Conservation (phyloP, 2,888 invertebrate genomes). For the Drosophila pseudotalamancana region DNA sequence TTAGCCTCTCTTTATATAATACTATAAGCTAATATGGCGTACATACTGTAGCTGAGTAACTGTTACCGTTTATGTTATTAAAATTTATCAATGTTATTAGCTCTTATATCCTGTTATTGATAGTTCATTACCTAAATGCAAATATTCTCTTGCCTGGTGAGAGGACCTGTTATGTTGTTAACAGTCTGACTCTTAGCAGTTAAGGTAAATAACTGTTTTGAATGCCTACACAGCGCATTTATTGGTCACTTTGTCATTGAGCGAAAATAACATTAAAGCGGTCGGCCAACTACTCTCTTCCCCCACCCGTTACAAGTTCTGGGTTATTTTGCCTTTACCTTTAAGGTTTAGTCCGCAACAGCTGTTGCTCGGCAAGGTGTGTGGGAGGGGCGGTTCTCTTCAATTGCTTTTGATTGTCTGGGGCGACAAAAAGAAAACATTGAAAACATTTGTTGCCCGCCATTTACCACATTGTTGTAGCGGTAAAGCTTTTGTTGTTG, state of each 20-base stretch:
- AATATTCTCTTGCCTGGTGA: not conserved
- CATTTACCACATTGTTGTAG: slow-evolving; percentile 36
- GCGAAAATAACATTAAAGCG: slow-evolving; percentile 29
- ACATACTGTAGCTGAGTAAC: not conserved
- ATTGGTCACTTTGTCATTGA: slow-evolving; percentile 33
- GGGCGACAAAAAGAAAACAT: slow-evolving; percentile 18
- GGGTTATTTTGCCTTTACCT: slow-evolving; percentile 60
- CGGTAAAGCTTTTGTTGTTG: slow-evolving; percentile 1
- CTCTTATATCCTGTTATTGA: slow-evolving; percentile 36
- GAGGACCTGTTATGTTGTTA: slow-evolving; percentile 11
- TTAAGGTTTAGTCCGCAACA: slow-evolving; percentile 24
- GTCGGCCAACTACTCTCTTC: not conserved
- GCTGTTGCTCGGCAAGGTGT: slow-evolving; percentile 10
- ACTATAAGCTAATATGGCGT: not conserved
- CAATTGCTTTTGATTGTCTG: slow-evolving; percentile 29
- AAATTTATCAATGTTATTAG: not conserved
- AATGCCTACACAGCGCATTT: not conserved
- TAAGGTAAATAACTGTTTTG: slow-evolving; percentile 13
- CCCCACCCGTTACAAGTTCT: slow-evolving; percentile 57
- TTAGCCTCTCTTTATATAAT: not conserved
- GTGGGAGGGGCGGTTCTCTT: not conserved
- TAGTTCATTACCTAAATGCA: not conserved
- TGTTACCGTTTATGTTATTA: slow-evolving; percentile 1
- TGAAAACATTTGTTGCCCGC: slow-evolving; percentile 35
- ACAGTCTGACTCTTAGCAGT: too few species aligned